Evolutionary conservation across 1,140 invertebrate genomes (phyloP).

Genomic region (Calosoma granatense): DNA sequence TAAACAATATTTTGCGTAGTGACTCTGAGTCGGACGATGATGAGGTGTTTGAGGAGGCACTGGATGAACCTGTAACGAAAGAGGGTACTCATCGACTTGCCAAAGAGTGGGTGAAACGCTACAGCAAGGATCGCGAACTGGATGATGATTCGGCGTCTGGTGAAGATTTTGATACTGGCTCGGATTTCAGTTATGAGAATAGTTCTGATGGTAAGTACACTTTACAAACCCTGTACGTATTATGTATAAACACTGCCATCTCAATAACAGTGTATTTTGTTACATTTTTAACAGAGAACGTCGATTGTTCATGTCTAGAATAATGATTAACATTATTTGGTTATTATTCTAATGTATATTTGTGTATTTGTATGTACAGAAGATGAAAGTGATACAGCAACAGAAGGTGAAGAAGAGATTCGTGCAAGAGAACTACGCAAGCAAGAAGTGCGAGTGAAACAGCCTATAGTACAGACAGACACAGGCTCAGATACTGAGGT

Average conservation of each 20-base stretch:
- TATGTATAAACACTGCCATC: too few relatives aligned
- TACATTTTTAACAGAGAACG: neutral
- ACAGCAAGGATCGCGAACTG: constrained; percentile 21
- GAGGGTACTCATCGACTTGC: constrained; percentile 54
- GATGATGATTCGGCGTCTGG: constrained; percentile 23
- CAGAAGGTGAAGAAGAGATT: constrained; percentile 61
- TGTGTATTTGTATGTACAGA: constrained; percentile 33
- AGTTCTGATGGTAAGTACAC: constrained; percentile 50
- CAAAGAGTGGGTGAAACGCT: constrained; percentile 46
- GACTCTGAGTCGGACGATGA: constrained; percentile 48
- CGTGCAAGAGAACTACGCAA: constrained; percentile 52
- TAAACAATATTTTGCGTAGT: constrained; percentile 32
- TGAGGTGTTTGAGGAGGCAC: constrained; percentile 49
- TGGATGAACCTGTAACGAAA: constrained; percentile 50
- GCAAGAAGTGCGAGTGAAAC: constrained; percentile 55
- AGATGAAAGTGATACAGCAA: constrained; percentile 60
- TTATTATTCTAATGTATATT: too few relatives aligned
- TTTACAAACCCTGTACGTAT: too few relatives aligned
- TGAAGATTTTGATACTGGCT: constrained; percentile 44
- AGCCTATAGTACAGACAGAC: constrained; percentile 51
- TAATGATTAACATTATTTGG: too few relatives aligned
- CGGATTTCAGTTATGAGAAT: constrained; percentile 49
- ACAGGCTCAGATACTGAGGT: constrained; percentile 69
- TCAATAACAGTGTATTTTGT: too few relatives aligned
- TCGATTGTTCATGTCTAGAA: too few relatives aligned